Percentiles rank a stretch among this genome's conserved stretches.
Evolutionary conservation across 2,888 invertebrate species (phyloP).

Genomic region (Cerastoderma edule): DNA sequence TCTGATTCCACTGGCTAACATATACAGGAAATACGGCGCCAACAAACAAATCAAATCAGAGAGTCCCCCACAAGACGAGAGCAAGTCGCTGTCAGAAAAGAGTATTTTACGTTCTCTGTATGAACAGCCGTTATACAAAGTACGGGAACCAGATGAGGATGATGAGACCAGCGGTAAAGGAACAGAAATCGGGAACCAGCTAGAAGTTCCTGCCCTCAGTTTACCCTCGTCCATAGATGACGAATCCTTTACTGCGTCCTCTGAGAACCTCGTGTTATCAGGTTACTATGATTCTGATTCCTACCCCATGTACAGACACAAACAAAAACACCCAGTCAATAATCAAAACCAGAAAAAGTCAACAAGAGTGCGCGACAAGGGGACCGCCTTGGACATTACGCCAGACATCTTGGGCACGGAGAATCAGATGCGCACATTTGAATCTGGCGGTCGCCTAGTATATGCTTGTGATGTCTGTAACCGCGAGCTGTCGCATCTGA

Average conservation of each 20-base stretch:
- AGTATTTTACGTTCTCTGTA: conserved; percentile 52
- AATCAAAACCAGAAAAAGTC: conserved; percentile 36
- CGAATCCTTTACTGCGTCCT: conserved; percentile 36
- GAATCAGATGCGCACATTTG: conserved; percentile 48
- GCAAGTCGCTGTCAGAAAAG: conserved; percentile 30
- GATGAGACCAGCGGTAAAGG: neutral
- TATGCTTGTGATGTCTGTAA: conserved; percentile 61
- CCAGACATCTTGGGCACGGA: conserved; percentile 10
- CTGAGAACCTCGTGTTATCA: conserved; percentile 57
- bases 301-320: conserved; percentile 52
- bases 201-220: neutral
- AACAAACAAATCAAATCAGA: conserved; percentile 23
- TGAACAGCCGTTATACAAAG: conserved; percentile 43
- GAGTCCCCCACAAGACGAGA: conserved; percentile 19
- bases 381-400: neutral
- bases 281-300: conserved; percentile 57
- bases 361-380: conserved; percentile 40
- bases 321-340: conserved; percentile 40
- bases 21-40: conserved; percentile 42
- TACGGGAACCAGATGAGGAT: conserved; percentile 18
- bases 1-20: conserved; percentile 52
- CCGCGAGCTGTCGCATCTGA: conserved; percentile 56
- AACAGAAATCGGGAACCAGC: neutral
- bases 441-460: conserved; percentile 56
- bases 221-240: conserved; percentile 44